phyloP scores from a whole-genome alignment of 1,140 invertebrate genomes.

The Drosophila lowei region DNA sequence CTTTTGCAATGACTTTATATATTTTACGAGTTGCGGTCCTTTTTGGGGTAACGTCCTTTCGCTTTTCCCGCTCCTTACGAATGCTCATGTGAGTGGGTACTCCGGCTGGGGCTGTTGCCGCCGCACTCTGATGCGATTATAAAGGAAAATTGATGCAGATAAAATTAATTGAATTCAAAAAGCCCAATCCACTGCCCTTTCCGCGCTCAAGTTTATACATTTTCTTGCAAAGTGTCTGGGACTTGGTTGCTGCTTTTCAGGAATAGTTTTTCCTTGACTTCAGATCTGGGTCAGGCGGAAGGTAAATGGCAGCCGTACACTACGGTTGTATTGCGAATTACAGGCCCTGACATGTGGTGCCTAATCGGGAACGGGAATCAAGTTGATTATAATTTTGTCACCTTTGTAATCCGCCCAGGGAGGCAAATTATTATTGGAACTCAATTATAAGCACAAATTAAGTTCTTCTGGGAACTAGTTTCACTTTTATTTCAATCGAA shows the following conservation, averaged over 20 bases:
- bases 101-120: constrained; percentile 9
- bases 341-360: constrained; percentile 3
- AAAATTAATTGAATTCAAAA: constrained; percentile 81
- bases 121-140: constrained; percentile 74
- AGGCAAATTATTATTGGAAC: no score
- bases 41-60: constrained; percentile 41
- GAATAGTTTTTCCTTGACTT: constrained; percentile 15
- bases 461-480: background rate
- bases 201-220: constrained; percentile 32
- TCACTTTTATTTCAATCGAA: background rate
- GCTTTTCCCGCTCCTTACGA: constrained; percentile 6
- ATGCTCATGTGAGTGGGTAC: constrained; percentile 47
- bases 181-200: constrained; percentile 58
- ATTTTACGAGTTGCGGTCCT: constrained; percentile 72
- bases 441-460: no score
- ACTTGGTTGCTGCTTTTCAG: constrained; percentile 20
- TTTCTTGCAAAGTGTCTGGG: constrained; percentile 41
- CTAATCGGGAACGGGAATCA: constrained; percentile 36
- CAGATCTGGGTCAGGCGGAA: constrained; percentile 15
- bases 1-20: constrained; percentile 79
- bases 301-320: background rate
- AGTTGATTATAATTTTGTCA: background rate
- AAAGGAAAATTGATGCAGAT: constrained; percentile 80
- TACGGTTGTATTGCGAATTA: constrained; percentile 13
- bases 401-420: no score